Evolutionary conservation across 64 coral and sea anemone species (phyloP), one percentile per base, ranked within the genome.

Genomic region (Cladopsammia gracilis): DNA sequence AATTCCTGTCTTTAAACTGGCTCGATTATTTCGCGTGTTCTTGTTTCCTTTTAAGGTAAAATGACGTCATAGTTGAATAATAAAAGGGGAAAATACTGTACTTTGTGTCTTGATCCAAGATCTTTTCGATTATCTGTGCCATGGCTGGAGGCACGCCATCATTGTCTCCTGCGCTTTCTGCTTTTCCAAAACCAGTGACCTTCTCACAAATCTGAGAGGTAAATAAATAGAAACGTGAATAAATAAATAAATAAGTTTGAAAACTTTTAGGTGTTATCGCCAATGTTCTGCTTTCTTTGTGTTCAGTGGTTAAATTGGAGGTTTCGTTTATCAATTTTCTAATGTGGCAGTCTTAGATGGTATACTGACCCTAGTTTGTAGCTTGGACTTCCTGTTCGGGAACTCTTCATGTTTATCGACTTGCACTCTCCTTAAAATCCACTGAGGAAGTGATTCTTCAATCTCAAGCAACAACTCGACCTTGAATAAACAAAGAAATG

Each of bases 391-490:
- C 62, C 89, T 84, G 83, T 97, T 97, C 50, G 96, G 96, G 69
- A 87, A 86, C 47, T 91, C 96, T 53, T 87, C 92, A 61, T 94
- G 78, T 59, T 94, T 84, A 48, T 75, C 85, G 14, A 97, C 88
- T n/a, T 97, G 96, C 3, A 97, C 89, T 25, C 96, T 84, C 26
- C 82, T 94, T 13, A 97, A 78, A 56, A 97, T 94, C 72, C 91
- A 97, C 59, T 89, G 71, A 5, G 96, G 96, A 23, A 97, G 53
- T 10, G 96, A 94, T 67, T 91, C 92, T 66, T 97, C 96, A 69
- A 97, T 77, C 65, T 97, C 92, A 23, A 97, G 66, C 7, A 97
- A 88, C 58, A 97, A 69, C 66, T 97, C 92, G 23, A 97, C 96
- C 96, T 97, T 50, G 3, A 86, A 50, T 14, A 12, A 58, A 66